phyloP scores from a whole-genome alignment of 2,797 vertebrate genomes.

The Acipenser ruthenus region DNA sequence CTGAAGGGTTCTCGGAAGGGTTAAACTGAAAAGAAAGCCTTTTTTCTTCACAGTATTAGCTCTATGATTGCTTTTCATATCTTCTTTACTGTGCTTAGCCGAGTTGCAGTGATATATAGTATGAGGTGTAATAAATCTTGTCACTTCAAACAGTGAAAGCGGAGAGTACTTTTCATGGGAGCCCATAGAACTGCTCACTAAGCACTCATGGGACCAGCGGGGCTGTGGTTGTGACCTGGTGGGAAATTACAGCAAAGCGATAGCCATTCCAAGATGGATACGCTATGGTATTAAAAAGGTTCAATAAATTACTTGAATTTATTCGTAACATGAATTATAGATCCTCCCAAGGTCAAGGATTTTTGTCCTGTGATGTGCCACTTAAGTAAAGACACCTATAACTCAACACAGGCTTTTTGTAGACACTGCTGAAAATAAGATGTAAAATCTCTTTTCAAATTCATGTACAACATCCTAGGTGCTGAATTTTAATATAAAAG shows the following conservation, averaged over 20 bases:
- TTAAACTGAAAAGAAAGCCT: too few relatives aligned
- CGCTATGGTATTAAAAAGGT: background rate
- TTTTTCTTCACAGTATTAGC: constrained; percentile 34
- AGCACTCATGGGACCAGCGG: constrained; percentile 5
- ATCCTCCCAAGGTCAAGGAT: constrained; percentile 8
- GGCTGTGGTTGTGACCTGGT: background rate
- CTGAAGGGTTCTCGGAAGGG: too few relatives aligned
- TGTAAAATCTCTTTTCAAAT: too few relatives aligned
- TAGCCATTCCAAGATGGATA: background rate
- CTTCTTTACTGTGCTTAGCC: constrained; percentile 47
- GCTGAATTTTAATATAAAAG: too few relatives aligned
- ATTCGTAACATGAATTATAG: background rate
- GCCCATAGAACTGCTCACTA: background rate
- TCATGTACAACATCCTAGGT: too few relatives aligned
- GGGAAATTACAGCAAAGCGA: background rate
- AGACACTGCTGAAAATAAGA: too few relatives aligned
- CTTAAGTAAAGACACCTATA: too few relatives aligned
- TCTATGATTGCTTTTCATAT: constrained; percentile 48
- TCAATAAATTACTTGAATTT: constrained; percentile 8
- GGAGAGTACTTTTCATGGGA: background rate
- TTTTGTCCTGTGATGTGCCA: background rate
- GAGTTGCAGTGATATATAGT: constrained; percentile 41
- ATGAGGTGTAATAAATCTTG: constrained; percentile 49
- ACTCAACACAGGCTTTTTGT: too few relatives aligned
- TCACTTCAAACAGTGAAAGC: constrained; percentile 7